Evolutionary conservation across 2,797 vertebrate species (phyloP), one percentile per base, ranked within the genome.

Genomic region (Lateolabrax maculatus): DNA sequence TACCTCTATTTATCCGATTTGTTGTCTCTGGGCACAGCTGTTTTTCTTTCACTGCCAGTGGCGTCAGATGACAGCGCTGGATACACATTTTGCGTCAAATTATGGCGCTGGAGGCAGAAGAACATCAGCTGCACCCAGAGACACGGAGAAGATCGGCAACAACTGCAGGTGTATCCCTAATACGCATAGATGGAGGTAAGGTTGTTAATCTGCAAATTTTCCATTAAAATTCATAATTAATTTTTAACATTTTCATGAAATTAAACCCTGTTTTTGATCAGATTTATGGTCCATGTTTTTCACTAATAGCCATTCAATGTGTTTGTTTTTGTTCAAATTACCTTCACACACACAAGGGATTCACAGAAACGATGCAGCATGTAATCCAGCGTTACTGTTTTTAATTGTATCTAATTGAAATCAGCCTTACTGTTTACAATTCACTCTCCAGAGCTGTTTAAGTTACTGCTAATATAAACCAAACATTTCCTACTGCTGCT

Each of bases 391-490:
- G 9, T 31, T 39, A 39, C n/a, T n/a, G 23, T 52, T 39, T 39
- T 19, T 4, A 37, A 37, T 39, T 36, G n/a, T 13, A n/a, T 55
- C 1, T 37, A 4, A 5, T 31, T 11, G 7, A 31, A 46, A 46
- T 19, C 37, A 51, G 27, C 34, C 44, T 60, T 18, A 9, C 15
- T 71, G 51, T 71, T 70, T 29, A 19, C 12, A 34, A 37, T 49
- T 23, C 4, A 36, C 12, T 21, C 21, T 41, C 13, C 18, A 31
- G 31, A 39, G 72, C 23, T 58, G 21, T 5, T n/a, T 12, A 49
- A 21, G 44, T 65, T 61, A 68, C 56, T 49, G 49, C 11, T 69
- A 43, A 41, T 61, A 43, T n/a, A 53, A 58, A 62, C 21, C 19
- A 69, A 66, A 55, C 29, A 56, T 43, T 62, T 53, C 44, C 53